Base-by-base conservation (phyloP, 2,888 invertebrate species). In the Sphaerolaimus hirsutus region DNA sequence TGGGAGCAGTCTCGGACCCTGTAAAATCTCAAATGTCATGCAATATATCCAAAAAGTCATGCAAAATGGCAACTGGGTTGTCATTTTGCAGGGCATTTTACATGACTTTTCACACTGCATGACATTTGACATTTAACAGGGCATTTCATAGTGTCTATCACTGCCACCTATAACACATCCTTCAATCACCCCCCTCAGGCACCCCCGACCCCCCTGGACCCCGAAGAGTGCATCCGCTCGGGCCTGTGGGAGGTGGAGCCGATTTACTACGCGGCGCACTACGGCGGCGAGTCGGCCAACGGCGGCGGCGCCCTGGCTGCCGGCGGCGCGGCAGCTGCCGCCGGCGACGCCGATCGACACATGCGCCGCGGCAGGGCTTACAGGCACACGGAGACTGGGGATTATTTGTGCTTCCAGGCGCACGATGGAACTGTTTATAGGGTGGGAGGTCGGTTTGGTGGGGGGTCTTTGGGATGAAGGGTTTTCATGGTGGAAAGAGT, bases 401-500 rank as follows among this genome's bases (percentile, higher is more conserved):
- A 46, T 2, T 62, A 59, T 48, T 52, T 55, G 17, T 60, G 59
- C 50, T 56, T 58, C 40, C 55, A 57, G 41, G 59, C 37, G 2
- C 29, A 43, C 45, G 48, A 61, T 48, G 56, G 54, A 40, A 46
- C 56, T 22, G 59, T 61, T 40, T 69, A 68, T 53, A 61, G 57
- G 48, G 60, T 62, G 38, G 59, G 63, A 53, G 65, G 67, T 67
- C 17, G 24, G 23, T 7, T 5, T 37, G 12, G 14, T 21, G n/a
- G n/a, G n/a, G n/a, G n/a, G n/a, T n/a, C n/a, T n/a, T n/a, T 17
- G 37, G 37, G 10, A 4, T n/a, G 4, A 37, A 37, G 37, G 10
- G 7, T 37, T 37, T 17, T 14, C 22, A 23, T 23, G 22, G 22
- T 40, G n/a, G n/a, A n/a, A n/a, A n/a, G n/a, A n/a, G n/a, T n/a